phyloP scores from a whole-genome alignment of 2,797 vertebrate genomes.

The Tinamus major region DNA sequence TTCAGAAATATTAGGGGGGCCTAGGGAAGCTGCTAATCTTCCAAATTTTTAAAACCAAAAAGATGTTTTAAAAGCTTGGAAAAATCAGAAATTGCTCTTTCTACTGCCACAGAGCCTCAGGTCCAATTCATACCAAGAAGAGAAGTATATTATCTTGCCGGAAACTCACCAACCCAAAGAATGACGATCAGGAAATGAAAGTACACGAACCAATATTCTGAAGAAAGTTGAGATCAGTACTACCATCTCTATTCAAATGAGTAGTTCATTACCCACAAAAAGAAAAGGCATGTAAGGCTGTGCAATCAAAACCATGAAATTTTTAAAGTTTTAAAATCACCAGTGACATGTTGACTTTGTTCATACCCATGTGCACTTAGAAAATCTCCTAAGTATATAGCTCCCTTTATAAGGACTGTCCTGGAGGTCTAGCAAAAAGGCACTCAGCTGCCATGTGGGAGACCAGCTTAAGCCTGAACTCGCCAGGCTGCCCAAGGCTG shows the following conservation, averaged over 20 bases:
- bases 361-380: not conserved
- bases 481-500: constrained; percentile 1
- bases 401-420: not conserved
- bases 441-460: not conserved
- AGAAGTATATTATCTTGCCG: not conserved
- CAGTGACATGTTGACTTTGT: not conserved
- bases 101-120: not conserved
- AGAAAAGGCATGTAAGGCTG: not conserved
- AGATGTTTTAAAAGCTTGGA: not conserved
- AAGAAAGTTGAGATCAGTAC: not conserved
- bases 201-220: constrained; percentile 7
- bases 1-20: not conserved
- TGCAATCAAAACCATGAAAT: not conserved
- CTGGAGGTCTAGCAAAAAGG: not conserved
- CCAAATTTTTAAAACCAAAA: not conserved
- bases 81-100: not conserved
- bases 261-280: not conserved
- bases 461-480: not conserved
- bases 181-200: constrained; percentile 25
- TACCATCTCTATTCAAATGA: not conserved
- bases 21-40: not conserved
- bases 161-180: constrained; percentile 46
- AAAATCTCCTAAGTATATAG: not conserved
- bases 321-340: not conserved
- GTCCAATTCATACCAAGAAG: not conserved